Base-by-base conservation (phyloP, 2,888 invertebrate species). In the Onthophagus sagittarius region DNA sequence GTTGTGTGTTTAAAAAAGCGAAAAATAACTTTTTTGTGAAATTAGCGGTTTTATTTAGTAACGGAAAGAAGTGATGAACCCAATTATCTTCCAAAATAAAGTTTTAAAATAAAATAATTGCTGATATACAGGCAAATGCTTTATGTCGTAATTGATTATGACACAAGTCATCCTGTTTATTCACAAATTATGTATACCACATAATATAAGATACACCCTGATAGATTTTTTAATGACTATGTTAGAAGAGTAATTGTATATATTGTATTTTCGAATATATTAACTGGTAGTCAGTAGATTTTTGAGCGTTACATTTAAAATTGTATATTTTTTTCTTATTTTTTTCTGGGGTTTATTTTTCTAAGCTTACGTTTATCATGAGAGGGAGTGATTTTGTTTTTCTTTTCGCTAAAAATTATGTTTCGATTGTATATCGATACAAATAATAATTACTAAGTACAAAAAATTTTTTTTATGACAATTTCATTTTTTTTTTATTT, bases 261-360 rank as follows among this genome's bases (percentile, higher is more conserved):
- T 80, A 81, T 77, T 80, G 79, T 80, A 79, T 77, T 79, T 77
- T 79, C 78, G 75, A 78, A 78, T 76, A 77, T 75, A 73, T 69
- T 67, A 67, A 67, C 31, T 67, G n/a, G 72, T 75, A 75, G 75
- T 23, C n/a, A 39, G 62, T 74, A 72, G 70, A 62, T 53, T 23
- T n/a, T 72, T 33, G 31, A 64, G 72, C 15, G 63, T 31, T 71
- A 69, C 33, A 70, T 71, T 73, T 69, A 15, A 39, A 72, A 62
- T 67, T 75, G 71, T 75, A 75, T 75, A 75, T 73, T 74, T 70
- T n/a, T 23, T 23, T 23, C 23, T 23, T 23, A 23, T 23, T 23
- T 23, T 23, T 23, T 23, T 23, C 23, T 75, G 71, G 75, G 75
- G 75, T 63, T 62, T 74, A 53, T 53, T 53, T 53, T 7, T 53